Evolutionary conservation across 2,797 vertebrate genomes (phyloP), one percentile per base, ranked within the genome.

Genomic region (Enteromius fasciolatus): DNA sequence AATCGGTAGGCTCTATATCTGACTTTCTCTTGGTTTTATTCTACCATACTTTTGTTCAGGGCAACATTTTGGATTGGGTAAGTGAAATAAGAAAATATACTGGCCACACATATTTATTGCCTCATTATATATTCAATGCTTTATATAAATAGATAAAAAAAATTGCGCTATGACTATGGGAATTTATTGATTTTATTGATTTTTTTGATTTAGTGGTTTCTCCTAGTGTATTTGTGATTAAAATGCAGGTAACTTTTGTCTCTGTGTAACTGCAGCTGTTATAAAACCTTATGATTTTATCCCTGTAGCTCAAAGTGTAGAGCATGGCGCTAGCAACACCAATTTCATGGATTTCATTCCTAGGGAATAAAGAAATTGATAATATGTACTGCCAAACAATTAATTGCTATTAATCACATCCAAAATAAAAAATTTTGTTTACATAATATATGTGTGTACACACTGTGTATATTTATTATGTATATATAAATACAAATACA

Each of bases 1-100:
- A 92, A 94, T 93, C 97, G 87, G 97, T 98, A 90, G 90, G 92
- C 17, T 57, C 54, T 11, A 36, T 39, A 28, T 70, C 52, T 48
- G 67, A 68, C 17, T 31, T 72, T 8, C 18, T 46, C 25, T 72
- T 33, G 2, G 39, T 17, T 80, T 77, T 46, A 36, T 46, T 48
- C 14, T 15, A 50, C 28, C 7, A 23, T 12, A 57, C 11, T 75
- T 39, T 33, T 14, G 4, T n/a, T 75, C 7, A 0, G 50, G 52
- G 50, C 20, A 6, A 5, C 2, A 8, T 74, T 73, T 23, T 36
- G 0, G 41, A 3, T 25, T 28, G 25, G 50, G 20, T 33, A 14
- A 12, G 31, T 75, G 12, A 39, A 66, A 17, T 63, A 15, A 63
- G 28, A 15, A 33, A n/a, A 39, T 17, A 2, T 9, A 36, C 48